Evolutionary conservation across 2,888 invertebrate genomes (phyloP), one percentile per base, ranked within the genome.

Genomic region (Pterostichus niger): DNA sequence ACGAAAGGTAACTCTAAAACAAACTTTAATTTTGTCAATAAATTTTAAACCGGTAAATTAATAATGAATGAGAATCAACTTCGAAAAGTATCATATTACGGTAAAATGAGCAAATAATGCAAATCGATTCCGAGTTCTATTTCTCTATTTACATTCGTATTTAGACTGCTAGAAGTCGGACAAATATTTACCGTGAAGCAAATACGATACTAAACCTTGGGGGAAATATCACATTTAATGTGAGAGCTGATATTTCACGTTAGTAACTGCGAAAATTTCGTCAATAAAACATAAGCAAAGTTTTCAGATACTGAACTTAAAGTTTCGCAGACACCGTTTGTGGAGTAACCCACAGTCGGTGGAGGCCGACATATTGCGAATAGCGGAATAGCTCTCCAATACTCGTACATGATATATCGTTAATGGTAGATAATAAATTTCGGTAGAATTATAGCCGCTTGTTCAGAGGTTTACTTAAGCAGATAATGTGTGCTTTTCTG

Each of bases 371-470:
- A 56, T 59, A 78, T 78, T 78, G 59, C 78, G 59, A 56, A 77
- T 68, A 68, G 71, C 46, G 71, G 40, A 46, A 49, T 64, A 64
- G 44, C 61, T 79, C 61, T 49, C 40, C 80, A 68, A 81, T 81
- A 81, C 73, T 71, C 81, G 54, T 35, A 78, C 61, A 81, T 81
- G 81, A 81, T 81, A 81, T 81, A 81, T 81, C 56, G 81, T 73
- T 81, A 71, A 81, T 81, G 81, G 79, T 52, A 68, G 81, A 54
- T 81, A 54, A 81, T 81, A 81, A 81, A 81, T 81, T 68, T 35
- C 54, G 7, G 54, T 71, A 40, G 71, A 81, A 81, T 81, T 81
- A 54, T 81, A 33, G 73, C 71, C 40, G 52, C 40, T 81, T 71
- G 81, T 54, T 81, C 81, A 40, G 44, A 35, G 81, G 81, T 81